Percentiles rank a stretch among this genome's conserved stretches.
These are phyloP conservation scores for Phalangium opilio DNA, from an alignment of 2,888 invertebrate genomes.

Conservation along the genomic window DNA sequence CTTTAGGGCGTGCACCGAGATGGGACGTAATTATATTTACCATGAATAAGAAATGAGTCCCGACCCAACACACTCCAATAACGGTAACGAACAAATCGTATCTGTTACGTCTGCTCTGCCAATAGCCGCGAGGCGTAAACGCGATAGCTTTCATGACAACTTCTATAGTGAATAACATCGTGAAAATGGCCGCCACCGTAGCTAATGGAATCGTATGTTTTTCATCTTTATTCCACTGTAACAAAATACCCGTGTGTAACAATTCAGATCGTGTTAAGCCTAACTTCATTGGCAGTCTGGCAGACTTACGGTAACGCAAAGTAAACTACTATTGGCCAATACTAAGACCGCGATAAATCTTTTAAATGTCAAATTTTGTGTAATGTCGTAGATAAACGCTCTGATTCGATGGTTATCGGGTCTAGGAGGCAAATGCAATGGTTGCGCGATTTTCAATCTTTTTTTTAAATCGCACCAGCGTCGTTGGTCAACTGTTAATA, in stretches of 20 bases:
- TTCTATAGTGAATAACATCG: constrained; percentile 84
- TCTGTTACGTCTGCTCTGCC: constrained; percentile 92
- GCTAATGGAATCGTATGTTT: constrained; percentile 64
- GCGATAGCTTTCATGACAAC: constrained; percentile 94
- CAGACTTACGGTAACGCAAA: constrained; percentile 75
- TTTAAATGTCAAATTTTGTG: constrained; percentile 90
- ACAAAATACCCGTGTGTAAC: constrained; percentile 1
- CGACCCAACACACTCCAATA: constrained; percentile 91
- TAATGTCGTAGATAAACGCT: constrained; percentile 92
- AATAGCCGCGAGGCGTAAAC: constrained; percentile 92
- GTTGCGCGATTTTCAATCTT: constrained; percentile 95
- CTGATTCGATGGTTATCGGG: constrained; percentile 84
- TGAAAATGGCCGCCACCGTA: constrained; percentile 70
- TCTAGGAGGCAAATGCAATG: constrained; percentile 88
- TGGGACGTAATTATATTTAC: too few species aligned
- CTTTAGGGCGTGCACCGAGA: too few species aligned
- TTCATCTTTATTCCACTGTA: constrained; percentile 24
- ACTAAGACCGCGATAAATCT: constrained; percentile 86
- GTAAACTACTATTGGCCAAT: constrained; percentile 73
- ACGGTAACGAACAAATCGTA: constrained; percentile 95
- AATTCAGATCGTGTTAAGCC: not conserved
- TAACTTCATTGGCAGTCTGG: too few species aligned
- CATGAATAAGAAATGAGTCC: constrained; percentile 74
- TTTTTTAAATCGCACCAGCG: constrained; percentile 99
- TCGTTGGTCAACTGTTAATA: constrained; percentile 95